phyloP scores from a whole-genome alignment of 2,113 vertebrate species.

The Anseranas semipalmata region DNA sequence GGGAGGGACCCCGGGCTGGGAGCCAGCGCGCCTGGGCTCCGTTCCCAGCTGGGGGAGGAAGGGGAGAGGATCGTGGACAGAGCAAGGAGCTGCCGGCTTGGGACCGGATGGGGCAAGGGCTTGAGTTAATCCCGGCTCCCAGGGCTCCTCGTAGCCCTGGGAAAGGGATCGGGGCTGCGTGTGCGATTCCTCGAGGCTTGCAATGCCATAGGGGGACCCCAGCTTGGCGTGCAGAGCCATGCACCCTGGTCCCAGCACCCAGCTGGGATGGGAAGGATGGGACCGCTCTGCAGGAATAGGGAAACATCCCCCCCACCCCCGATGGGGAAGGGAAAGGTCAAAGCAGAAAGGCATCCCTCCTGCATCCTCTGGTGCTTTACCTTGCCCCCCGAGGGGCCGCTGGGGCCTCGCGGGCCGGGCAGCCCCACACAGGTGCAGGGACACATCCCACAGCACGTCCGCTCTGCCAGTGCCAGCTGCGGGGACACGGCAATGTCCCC shows the following conservation, averaged over 20 bases:
- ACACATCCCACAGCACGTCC: background rate
- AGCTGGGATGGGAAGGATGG: background rate
- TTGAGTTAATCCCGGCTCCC: background rate
- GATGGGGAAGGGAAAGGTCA: background rate
- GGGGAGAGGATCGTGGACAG: background rate
- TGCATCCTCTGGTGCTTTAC: background rate
- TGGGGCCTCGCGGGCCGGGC: background rate
- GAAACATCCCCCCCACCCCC: background rate
- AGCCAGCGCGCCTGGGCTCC: accelerated
- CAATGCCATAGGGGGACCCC: background rate
- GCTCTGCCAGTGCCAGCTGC: background rate
- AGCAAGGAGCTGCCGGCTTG: background rate
- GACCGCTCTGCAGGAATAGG: background rate
- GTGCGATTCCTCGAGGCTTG: background rate
- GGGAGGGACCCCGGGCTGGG: background rate
- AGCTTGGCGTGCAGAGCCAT: background rate
- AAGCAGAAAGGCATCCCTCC: background rate
- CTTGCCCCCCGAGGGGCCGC: background rate
- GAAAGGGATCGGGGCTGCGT: background rate
- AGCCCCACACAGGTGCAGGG: background rate
- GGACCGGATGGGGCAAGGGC: background rate
- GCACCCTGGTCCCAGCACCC: background rate
- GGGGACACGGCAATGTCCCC: background rate
- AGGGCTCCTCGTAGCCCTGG: background rate
- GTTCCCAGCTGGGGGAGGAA: background rate